Base-by-base conservation (phyloP, 2,888 invertebrate genomes). In the Sialis lutaria region DNA sequence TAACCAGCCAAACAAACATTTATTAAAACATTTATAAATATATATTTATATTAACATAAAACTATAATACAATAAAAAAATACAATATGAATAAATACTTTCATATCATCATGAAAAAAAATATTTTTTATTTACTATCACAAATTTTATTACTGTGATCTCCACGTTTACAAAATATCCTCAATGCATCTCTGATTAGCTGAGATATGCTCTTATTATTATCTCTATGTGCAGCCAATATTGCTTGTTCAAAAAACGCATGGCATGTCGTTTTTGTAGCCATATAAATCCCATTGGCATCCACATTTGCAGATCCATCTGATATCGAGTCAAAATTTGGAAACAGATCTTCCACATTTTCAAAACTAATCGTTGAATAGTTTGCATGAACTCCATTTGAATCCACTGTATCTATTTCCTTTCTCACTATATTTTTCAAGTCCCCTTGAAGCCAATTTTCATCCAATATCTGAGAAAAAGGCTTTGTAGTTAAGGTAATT, bases 251-350 rank as follows among this genome's bases (percentile, higher is more conserved):
- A 49, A 67, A 63, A 53, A 65, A 67, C 5, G 63, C 64, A 53
- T 67, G 65, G 45, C 67, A 67, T 0, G 62, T 60, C 5, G 61
- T 62, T 52, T 63, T 64, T 2, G 62, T 61, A 40, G 63, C 62
- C 58, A 67, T 62, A 49, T 65, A 64, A 6, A 59, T 51, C 7
- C 62, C 65, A 44, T 61, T 57, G n/a, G 59, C 59, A 42, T 66
- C 67, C 1, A 63, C 56, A 1, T 60, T 60, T 1, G 65, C 61
- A 3, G 60, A 53, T 10, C 57, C 59, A 31, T 55, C 54, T 1
- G 57, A 57, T 12, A 64, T 53, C 10, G 54, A 53, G 35, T 58
- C 53, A 47, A 57, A 61, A 8, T 54, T 50, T 6, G 52, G 45
- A 10, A 55, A 47, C 4, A 45, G 42, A 9, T 12, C 46, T 22